Base-by-base conservation (phyloP, 2,888 invertebrate species). In the Cremastinae sp. region DNA sequence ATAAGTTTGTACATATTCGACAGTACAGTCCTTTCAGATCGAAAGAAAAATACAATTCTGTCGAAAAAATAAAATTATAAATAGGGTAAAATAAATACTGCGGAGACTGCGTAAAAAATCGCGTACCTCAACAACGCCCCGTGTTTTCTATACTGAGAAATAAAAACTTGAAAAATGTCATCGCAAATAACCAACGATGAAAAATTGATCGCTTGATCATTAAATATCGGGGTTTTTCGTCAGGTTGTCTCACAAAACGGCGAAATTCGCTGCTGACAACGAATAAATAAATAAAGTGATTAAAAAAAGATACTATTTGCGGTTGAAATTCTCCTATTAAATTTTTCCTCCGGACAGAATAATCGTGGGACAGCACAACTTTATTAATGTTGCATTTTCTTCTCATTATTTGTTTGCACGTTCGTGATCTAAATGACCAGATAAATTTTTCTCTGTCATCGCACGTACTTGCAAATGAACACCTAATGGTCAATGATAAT, bases 401-500 rank as follows among this genome's bases (percentile, higher is more conserved):
- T 43, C 45, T 62, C 69, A 41, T 54, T 36, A 53, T 70, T 54
- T 36, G 45, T 41, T 53, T 64, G 36, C 51, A 58, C 51, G 66
- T 73, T 73, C 53, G 53, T 69, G 18, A 41, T 22, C 51, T 49
- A 54, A 74, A 59, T 51, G 34, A 72, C 43, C 72, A 41, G 59
- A 58, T 54, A 59, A 75, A 62, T 62, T 34, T 18, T 47, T 8
- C 12, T 14, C 38, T 51, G 34, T 5, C 43, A 53, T 69, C 69
- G 59, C 49, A 49, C 56, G 28, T 70, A 74, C 72, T 73, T 61
- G 69, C 74, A 80, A 81, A 81, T 82, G 81, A 82, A 82, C 80
- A 82, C 80, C 78, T 82, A 78, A 82, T 78, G 82, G 81, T 75
- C 83, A 74, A 81, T 81, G 38, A 68, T 58, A 62, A 73, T 74